These are phyloP conservation scores for Eubasilissa splendida DNA, from an alignment of 2,888 invertebrate species.

Conservation along the genomic window DNA sequence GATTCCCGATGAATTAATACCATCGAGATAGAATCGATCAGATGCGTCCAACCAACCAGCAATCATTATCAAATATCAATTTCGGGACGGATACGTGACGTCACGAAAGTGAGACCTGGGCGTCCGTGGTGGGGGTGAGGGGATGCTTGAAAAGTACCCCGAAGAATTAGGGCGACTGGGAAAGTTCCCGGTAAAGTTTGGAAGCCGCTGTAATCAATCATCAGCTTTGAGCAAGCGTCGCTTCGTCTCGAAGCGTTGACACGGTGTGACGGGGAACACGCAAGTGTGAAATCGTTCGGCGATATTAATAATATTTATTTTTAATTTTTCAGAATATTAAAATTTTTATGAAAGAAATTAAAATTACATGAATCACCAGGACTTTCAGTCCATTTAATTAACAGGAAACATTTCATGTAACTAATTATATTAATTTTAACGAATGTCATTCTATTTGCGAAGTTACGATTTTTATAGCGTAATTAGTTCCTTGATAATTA, in stretches of 20 bases:
- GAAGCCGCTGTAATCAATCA: constrained; percentile 4
- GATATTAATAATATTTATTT: no score
- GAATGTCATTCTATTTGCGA: no score
- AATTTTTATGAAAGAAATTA: no score
- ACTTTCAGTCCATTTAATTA: no score
- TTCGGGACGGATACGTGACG: not conserved
- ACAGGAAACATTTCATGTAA: no score
- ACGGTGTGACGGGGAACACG: not conserved
- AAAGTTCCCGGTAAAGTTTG: not conserved
- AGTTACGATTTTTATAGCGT: no score
- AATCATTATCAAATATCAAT: constrained; percentile 9
- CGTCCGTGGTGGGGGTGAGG: not conserved
- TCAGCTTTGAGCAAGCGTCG: not conserved
- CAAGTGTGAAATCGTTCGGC: not conserved
- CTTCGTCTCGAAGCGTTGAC: not conserved
- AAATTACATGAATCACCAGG: no score
- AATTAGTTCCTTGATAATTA: no score
- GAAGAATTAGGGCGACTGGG: not conserved
- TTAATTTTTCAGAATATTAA: no score
- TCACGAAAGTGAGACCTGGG: not conserved
- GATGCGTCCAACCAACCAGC: not conserved
- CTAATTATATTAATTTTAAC: no score
- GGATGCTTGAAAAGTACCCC: not conserved
- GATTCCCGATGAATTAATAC: no score
- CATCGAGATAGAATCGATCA: not conserved